phyloP scores from a whole-genome alignment of 1,140 invertebrate species.

The Xylocopa sonorina region DNA sequence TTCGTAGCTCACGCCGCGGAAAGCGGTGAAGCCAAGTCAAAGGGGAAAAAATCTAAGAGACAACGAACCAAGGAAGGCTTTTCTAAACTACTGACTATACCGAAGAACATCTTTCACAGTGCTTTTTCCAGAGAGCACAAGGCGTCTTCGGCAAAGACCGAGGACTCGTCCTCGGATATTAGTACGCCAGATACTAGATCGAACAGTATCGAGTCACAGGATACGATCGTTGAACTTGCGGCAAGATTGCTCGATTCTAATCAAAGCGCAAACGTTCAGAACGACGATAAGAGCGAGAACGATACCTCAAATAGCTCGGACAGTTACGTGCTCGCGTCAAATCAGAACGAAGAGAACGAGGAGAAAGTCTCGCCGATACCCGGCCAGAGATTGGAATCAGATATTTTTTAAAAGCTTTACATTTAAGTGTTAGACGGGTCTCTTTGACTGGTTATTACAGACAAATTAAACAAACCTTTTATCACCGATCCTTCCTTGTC shows the following conservation, averaged over 20 bases:
- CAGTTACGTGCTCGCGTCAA: not conserved
- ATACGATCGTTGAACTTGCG: conserved; percentile 38
- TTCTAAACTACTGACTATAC: conserved; percentile 76
- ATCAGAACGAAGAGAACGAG: not conserved
- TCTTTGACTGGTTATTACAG: conserved; percentile 34
- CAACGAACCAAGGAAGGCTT: conserved; percentile 70
- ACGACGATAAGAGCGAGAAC: conserved; percentile 22
- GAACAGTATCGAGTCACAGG: conserved; percentile 64
- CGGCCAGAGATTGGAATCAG: conserved; percentile 40
- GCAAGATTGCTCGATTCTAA: conserved; percentile 18
- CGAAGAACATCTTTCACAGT: conserved; percentile 76
- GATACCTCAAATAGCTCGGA: not conserved
- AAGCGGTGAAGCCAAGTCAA: conserved; percentile 49
- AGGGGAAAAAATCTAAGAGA: conserved; percentile 57
- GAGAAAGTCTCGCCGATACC: conserved; percentile 19
- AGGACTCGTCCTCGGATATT: conserved; percentile 54
- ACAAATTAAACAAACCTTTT: conserved; percentile 16
- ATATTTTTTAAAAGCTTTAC: conserved; percentile 41
- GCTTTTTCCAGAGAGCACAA: conserved; percentile 75
- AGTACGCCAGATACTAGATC: conserved; percentile 66
- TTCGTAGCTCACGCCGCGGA: conserved; percentile 53
- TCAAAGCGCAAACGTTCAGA: not conserved
- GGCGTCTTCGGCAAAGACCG: conserved; percentile 37
- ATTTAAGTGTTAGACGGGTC: conserved; percentile 21
- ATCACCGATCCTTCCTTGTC: conserved; percentile 8